Base-by-base conservation (phyloP, 2,797 vertebrate species). In the Tragelaphus eurycerus region DNA sequence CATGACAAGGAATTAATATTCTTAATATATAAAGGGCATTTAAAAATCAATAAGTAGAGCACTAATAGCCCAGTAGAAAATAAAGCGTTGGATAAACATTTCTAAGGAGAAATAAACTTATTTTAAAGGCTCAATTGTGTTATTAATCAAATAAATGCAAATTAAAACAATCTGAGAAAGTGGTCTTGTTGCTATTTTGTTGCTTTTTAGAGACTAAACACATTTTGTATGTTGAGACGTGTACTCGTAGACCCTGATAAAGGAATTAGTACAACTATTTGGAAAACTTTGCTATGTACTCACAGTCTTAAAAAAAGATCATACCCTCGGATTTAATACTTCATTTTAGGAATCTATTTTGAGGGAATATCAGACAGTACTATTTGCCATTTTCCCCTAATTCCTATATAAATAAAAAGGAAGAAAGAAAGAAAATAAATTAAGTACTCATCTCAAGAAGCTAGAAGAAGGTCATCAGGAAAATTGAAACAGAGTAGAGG, bases 1-100 rank as follows among this genome's bases (percentile, higher is more conserved):
- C 88, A 96, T 89, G 90, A 96, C 93, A 89, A 96, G 93, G 89
- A 98, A 97, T 96, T 95, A 97, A 96, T 97, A 96, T 90, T 96
- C 57, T 90, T 96, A 97, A 97, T 97, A 93, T 92, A 90, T 91
- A 97, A 97, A 96, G 62, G 92, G 62, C 62, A 97, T 74, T 96
- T 96, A 92, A 96, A 97, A 95, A 96, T 88, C 97, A 98, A 13
- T 88, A 92, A 94, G 81, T 79, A 90, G 93, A 86, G 31, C 87
- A 92, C 57, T 96, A 97, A 95, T 60, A 96, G 81, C 88, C 64
- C 79, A 93, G 59, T 31, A 96, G 92, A 93, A 97, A 87, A 92
- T 34, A 93, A 93, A 92, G 19, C 81, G 82, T 2, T 94, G 34
- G 93, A 96, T 64, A 93, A 96, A 92, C 34, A 93, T 91, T 95